Conservation (phyloP, 2,113 vertebrate genomes). For the Pardalotus punctatus region DNA sequence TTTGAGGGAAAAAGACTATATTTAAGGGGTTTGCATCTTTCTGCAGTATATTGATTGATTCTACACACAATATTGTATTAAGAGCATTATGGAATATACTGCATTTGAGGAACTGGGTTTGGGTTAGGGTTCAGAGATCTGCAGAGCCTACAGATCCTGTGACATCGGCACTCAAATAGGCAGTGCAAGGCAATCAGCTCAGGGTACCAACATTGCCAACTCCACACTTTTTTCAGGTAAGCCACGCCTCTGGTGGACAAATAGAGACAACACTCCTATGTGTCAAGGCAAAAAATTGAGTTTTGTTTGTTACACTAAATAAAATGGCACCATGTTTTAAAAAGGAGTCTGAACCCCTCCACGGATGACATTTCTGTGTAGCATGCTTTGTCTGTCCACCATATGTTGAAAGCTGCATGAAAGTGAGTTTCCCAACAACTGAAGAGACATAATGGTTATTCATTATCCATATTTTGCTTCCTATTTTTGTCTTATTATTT, state of each 20-base stretch:
- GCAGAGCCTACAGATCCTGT: neutral
- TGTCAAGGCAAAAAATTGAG: neutral
- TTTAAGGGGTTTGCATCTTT: neutral
- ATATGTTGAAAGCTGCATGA: neutral
- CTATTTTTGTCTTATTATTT: neutral
- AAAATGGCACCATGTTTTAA: neutral
- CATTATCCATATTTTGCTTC: neutral
- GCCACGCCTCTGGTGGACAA: neutral
- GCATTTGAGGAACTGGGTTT: neutral
- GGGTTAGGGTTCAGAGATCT: too few relatives aligned
- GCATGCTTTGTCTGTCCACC: fast-evolving
- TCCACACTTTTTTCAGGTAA: neutral
- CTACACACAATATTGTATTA: neutral
- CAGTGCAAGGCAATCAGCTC: neutral
- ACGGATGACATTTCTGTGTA: neutral
- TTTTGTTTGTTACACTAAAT: neutral
- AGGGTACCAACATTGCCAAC: neutral
- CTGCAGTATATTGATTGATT: neutral
- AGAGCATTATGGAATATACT: neutral
- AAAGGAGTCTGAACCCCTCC: neutral
- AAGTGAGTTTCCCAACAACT: neutral
- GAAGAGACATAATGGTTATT: neutral
- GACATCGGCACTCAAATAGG: too few relatives aligned
- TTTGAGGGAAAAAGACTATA: neutral
- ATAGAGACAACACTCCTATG: neutral